phyloP scores from a whole-genome alignment of 1,140 invertebrate genomes.

The Cecropterus lyciades region DNA sequence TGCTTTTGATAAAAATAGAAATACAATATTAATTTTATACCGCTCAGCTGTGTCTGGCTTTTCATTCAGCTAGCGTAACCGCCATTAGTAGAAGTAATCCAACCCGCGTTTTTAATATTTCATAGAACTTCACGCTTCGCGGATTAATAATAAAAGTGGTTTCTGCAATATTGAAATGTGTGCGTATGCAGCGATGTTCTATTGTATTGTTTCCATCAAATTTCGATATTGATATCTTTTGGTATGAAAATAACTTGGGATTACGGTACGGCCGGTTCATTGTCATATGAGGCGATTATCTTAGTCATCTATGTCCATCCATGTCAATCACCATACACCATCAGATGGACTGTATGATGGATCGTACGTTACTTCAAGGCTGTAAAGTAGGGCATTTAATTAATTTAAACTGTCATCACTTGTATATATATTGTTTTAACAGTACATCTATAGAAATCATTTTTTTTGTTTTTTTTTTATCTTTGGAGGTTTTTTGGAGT shows the following conservation, averaged over 20 bases:
- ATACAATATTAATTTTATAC: neutral
- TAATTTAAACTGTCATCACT: too few relatives aligned
- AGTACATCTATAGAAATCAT: too few relatives aligned
- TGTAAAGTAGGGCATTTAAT: too few relatives aligned
- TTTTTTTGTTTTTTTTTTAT: too few relatives aligned
- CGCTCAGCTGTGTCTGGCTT: neutral
- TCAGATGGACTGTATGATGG: too few relatives aligned
- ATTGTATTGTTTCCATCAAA: conserved; percentile 3
- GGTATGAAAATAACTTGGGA: neutral
- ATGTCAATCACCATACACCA: too few relatives aligned
- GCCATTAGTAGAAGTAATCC: conserved; percentile 7
- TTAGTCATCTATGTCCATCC: too few relatives aligned
- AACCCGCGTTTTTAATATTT: conserved; percentile 9
- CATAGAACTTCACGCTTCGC: conserved; percentile 1
- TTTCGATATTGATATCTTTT: neutral
- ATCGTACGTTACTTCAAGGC: too few relatives aligned
- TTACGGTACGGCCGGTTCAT: too few relatives aligned
- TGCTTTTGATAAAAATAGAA: neutral
- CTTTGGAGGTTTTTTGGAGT: too few relatives aligned
- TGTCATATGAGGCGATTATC: too few relatives aligned
- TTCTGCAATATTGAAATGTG: conserved; percentile 8
- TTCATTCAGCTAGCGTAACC: neutral
- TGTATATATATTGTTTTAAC: too few relatives aligned
- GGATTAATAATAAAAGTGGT: conserved; percentile 11
- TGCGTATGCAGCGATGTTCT: conserved; percentile 2